Base-by-base conservation (phyloP, 2,113 vertebrate genomes). In the Brienomyrus longianalis region DNA sequence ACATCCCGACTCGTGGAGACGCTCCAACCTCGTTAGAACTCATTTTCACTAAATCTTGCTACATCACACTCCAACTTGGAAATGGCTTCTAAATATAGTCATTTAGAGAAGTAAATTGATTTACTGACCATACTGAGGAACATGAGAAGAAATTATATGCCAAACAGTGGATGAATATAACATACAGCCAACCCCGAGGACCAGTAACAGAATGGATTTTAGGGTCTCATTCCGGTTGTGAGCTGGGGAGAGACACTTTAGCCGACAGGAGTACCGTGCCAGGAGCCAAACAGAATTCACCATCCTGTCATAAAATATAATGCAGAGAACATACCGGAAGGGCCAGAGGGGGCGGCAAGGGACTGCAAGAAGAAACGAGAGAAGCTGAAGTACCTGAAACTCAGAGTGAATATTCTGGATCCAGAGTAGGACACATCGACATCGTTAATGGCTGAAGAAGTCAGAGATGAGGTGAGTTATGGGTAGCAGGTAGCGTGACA, bases 121-220 rank as follows among this genome's bases (percentile, higher is more conserved):
- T 80, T 80, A 80, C 74, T 80, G 74, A 80, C 74, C 74, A 80
- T 43, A 80, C 74, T 43, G 74, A 43, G 74, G 74, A 80, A 80
- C 43, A 80, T 80, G 74, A 80, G 74, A 77, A 39, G 70, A 80
- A 19, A 80, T 19, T 43, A 80, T 80, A 80, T 2, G 17, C 74
- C 74, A 80, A 35, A 80, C 31, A 80, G 5, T 19, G 35, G 74
- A 39, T 43, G 74, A 35, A 80, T 80, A 80, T 43, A 19, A 39
- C 74, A 43, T 27, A 43, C 13, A 35, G 35, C 35, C 8, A 35
- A 80, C 74, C 74, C 74, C 74, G 15, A 80, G 74, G 74, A 35
- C 74, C 31, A 43, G 35, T 39, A 80, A 43, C 74, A 43, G 15
- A 80, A 80, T 80, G 35, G 74, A 43, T 80, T 80, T 80, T 43